Percentiles rank a stretch among this genome's conserved stretches.
These are phyloP conservation scores for Pseudomyrmex dendroicus DNA, from an alignment of 1,140 invertebrate species.

Conservation along the genomic window DNA sequence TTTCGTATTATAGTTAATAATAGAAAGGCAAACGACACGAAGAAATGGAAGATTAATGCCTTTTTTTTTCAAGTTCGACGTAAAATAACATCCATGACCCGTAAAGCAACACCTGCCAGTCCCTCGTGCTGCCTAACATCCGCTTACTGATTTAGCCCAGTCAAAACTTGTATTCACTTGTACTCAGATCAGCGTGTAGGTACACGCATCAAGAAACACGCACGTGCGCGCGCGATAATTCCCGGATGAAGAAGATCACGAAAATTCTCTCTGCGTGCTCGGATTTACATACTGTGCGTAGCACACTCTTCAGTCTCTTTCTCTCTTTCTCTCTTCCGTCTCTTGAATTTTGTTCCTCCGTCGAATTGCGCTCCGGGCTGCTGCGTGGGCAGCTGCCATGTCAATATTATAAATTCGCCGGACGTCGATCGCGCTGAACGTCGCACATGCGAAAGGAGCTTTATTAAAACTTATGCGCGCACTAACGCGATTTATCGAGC, in stretches of 20 bases:
- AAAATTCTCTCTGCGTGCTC: constrained; percentile 46
- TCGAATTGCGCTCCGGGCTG: constrained; percentile 43
- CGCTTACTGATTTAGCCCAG: constrained; percentile 66
- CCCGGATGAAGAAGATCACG: constrained; percentile 57
- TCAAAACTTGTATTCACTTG: constrained; percentile 39
- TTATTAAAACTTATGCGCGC: constrained; percentile 60
- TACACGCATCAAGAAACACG: constrained; percentile 13
- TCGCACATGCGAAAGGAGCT: constrained; percentile 56
- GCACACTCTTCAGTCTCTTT: constrained; percentile 14
- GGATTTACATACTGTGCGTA: constrained; percentile 71
- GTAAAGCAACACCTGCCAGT: constrained; percentile 66
- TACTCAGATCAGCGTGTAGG: constrained; percentile 13
- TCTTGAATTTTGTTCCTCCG: constrained; percentile 36
- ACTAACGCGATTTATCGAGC: constrained; percentile 63
- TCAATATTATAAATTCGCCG: constrained; percentile 72
- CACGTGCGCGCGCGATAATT: constrained; percentile 43
- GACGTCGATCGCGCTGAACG: constrained; percentile 58
- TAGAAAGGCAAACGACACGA: constrained; percentile 41
- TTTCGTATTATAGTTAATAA: constrained; percentile 7
- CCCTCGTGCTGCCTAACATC: constrained; percentile 73
- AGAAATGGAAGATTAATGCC: constrained; percentile 54
- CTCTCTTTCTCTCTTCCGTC: neutral
- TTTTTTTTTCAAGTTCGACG: constrained; percentile 68
- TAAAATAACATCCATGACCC: constrained; percentile 71
- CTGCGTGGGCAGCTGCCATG: constrained; percentile 63